Conservation (phyloP, 23 tunicate species). For the Oikopleura dioica region DNA sequence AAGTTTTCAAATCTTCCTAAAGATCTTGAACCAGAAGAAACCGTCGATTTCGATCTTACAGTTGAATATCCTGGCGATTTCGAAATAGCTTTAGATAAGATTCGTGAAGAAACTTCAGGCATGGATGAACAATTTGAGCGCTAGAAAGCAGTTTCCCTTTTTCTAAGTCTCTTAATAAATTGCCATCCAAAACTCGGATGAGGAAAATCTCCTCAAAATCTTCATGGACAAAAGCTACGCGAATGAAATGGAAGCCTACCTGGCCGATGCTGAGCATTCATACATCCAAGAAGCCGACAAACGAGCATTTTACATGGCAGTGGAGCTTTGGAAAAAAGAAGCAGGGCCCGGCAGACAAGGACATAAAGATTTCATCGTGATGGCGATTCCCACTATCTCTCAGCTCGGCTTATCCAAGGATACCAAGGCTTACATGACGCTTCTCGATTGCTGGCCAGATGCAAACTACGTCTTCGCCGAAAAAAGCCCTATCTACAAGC, state of each 20-base stretch:
- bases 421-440: neutral
- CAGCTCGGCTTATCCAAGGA: neutral
- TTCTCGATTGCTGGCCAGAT: conserved; percentile 12
- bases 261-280: conserved; percentile 9
- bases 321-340: conserved; percentile 5
- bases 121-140: too few species aligned
- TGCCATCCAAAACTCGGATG: too few species aligned
- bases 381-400: neutral
- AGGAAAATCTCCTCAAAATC: neutral
- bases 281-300: conserved; percentile 11
- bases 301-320: neutral
- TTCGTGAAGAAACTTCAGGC: too few species aligned
- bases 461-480: neutral
- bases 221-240: neutral
- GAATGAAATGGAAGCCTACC: conserved; percentile 3
- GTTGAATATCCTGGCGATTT: too few species aligned
- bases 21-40: too few species aligned
- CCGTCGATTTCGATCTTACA: too few species aligned
- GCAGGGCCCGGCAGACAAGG: conserved; percentile 9
- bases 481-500: too few species aligned
- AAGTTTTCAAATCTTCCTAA: too few species aligned
- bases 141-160: too few species aligned
- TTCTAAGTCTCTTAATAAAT: too few species aligned
- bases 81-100: too few species aligned
- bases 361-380: neutral